Evolutionary conservation across 1,140 invertebrate genomes (phyloP).

Genomic region (Bicyclus anynana): DNA sequence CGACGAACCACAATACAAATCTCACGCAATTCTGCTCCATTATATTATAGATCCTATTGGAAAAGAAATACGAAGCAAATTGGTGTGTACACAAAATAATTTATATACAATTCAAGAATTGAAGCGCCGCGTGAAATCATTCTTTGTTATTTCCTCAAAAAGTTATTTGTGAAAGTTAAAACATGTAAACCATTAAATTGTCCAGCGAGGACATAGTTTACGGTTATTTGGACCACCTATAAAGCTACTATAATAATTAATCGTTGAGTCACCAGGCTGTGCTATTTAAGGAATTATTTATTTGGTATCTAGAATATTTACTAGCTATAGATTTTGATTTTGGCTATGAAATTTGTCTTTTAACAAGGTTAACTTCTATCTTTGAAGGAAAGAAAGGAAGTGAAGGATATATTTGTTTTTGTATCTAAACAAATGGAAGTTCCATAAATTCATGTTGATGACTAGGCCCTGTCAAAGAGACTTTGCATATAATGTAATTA

Average conservation of each 20-base stretch:
- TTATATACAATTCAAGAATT: constrained; percentile 12
- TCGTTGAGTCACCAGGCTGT: neutral
- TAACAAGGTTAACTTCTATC: too few relatives aligned
- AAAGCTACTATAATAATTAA: neutral
- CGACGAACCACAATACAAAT: constrained; percentile 11
- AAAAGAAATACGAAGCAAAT: neutral
- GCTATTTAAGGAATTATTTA: neutral
- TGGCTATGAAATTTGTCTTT: too few relatives aligned
- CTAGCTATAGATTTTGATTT: too few relatives aligned
- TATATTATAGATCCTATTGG: neutral
- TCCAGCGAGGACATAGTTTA: constrained; percentile 9
- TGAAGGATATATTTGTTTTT: neutral
- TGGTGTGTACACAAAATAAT: neutral
- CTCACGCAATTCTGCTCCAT: neutral
- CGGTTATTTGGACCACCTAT: constrained; percentile 15
- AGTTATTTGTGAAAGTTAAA: constrained; percentile 19
- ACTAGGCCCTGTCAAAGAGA: neutral
- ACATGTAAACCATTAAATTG: constrained; percentile 9
- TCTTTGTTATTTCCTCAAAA: constrained; percentile 25
- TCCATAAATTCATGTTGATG: neutral
- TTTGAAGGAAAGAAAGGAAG: neutral
- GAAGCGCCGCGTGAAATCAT: constrained; percentile 53
- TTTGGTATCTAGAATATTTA: neutral
- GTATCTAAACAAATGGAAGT: neutral
- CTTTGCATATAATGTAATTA: neutral